Percentiles rank a stretch among this genome's conserved stretches.
Evolutionary conservation across 37 sponge, comb jelly and placozoan genomes (phyloP).

Genomic region (Eunapius fragilis): DNA sequence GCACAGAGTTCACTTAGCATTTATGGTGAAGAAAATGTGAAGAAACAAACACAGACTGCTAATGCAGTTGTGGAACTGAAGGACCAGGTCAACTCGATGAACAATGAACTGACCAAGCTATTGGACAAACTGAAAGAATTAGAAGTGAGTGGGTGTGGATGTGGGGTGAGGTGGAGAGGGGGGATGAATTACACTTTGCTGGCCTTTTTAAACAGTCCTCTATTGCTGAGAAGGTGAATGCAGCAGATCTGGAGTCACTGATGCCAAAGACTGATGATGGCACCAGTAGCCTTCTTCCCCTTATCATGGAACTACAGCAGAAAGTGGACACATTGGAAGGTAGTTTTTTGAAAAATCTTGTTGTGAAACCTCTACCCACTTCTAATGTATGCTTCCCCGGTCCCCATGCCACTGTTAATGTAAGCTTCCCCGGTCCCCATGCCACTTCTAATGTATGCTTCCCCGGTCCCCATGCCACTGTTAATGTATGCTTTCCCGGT

Average conservation of each 20-base stretch:
- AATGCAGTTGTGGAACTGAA: constrained; percentile 11
- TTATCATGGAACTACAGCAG: constrained; percentile 79
- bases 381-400: no score
- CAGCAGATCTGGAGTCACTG: constrained; percentile 57
- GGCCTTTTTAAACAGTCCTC: constrained; percentile 27
- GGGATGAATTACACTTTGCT: no score
- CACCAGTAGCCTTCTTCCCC: constrained; percentile 65
- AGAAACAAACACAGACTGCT: constrained; percentile 32
- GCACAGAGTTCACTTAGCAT: neutral
- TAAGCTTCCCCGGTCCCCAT: no score
- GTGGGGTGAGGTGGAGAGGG: neutral
- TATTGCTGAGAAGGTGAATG: constrained; percentile 54
- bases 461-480: no score
- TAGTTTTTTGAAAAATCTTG: no score
- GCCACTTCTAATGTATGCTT: no score
- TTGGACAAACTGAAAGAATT: constrained; percentile 14
- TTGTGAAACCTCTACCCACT: no score
- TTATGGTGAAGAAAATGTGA: constrained; percentile 28
- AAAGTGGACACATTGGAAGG: constrained; percentile 71
- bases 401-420: no score
- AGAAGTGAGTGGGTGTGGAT: constrained; percentile 42
- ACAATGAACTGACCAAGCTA: constrained; percentile 41
- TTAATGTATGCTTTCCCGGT: no score
- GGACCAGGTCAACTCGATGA: constrained; percentile 1
- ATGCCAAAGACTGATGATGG: constrained; percentile 50